Base-by-base conservation (phyloP, 2,888 invertebrate species). In the Drosophila stalkeri region DNA sequence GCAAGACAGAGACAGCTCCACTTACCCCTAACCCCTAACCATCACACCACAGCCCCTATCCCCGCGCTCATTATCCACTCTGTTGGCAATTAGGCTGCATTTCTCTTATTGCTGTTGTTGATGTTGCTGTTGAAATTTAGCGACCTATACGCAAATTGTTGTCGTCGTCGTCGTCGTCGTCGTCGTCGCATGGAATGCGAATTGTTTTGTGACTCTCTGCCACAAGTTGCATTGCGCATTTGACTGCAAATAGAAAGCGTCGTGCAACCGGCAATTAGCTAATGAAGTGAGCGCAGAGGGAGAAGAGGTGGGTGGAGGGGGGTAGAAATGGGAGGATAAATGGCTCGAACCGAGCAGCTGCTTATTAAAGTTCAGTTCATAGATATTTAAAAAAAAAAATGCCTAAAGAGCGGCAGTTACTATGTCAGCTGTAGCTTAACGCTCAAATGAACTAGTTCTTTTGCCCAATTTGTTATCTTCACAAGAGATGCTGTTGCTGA, bases 121-220 rank as follows among this genome's bases (percentile, higher is more conserved):
- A 5, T 41, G 23, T 62, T 67, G 60, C 54, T 27, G 27, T n/a
- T 47, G 47, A 80, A 75, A 84, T 83, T 83, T 83, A 72, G 69
- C 59, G 47, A 16, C 16, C 52, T 79, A 70, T 83, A 86, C 79
- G 86, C 81, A 86, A 84, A 86, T 83, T 80, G 84, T 75, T 78
- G 77, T 75, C 75, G 69, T 31, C 51, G 74, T 31, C 51, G 60
- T 43, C 59, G 73, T n/a, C n/a, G 77, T 75, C 75, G 69, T 31
- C 51, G 74, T 31, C 51, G 60, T 43, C 59, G 73, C 51, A 18
- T 35, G 69, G 77, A 69, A 77, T 66, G 69, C 83, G 56, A 67
- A 69, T 71, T 70, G 63, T 64, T 65, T 70, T 44, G 12, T 51
- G 60, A 51, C 44, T 62, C 43, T 54, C 33, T 57, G 55, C 61